These are phyloP conservation scores for Hydractinia symbiolongicarpus DNA, from an alignment of 30 jellyfish, hydroid and myxozoan genomes.

Conservation along the genomic window DNA sequence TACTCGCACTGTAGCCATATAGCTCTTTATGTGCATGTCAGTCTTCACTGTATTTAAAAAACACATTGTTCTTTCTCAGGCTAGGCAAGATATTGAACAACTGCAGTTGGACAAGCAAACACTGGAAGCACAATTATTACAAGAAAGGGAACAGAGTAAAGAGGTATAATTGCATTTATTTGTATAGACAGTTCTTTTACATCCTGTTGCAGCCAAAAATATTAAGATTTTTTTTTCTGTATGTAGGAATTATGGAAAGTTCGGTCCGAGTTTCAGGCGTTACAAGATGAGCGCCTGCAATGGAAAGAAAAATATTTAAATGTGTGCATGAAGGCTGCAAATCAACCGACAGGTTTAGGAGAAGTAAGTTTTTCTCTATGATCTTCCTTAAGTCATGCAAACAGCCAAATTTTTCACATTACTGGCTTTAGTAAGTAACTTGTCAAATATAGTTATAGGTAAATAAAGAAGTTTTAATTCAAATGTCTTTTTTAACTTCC, in stretches of 20 bases:
- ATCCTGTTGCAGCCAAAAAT: no score
- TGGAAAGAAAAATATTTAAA: slow-evolving; percentile 42
- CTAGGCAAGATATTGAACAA: slow-evolving; percentile 29
- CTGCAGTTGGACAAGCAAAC: slow-evolving; percentile 26
- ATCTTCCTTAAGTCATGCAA: no score
- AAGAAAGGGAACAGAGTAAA: slow-evolving; percentile 32
- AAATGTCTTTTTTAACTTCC: no score
- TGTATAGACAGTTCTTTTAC: not conserved
- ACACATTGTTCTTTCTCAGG: not conserved
- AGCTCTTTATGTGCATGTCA: no score
- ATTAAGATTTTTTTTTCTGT: no score
- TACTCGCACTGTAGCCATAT: no score
- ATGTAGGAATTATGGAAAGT: slow-evolving; percentile 32
- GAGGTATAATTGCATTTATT: slow-evolving; percentile 17
- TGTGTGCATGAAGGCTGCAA: slow-evolving; percentile 33
- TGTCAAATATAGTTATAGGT: no score
- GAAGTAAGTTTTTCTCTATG: no score
- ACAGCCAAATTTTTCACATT: no score
- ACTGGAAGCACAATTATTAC: slow-evolving; percentile 19
- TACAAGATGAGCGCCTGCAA: slow-evolving; percentile 37
- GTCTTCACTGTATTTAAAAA: no score
- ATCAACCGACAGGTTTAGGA: slow-evolving; percentile 4
- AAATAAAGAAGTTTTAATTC: no score
- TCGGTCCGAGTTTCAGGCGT: slow-evolving; percentile 14
- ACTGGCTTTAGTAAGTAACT: no score